Base-by-base conservation (phyloP, 2,797 vertebrate genomes). In the Notolepis coatsorum region DNA sequence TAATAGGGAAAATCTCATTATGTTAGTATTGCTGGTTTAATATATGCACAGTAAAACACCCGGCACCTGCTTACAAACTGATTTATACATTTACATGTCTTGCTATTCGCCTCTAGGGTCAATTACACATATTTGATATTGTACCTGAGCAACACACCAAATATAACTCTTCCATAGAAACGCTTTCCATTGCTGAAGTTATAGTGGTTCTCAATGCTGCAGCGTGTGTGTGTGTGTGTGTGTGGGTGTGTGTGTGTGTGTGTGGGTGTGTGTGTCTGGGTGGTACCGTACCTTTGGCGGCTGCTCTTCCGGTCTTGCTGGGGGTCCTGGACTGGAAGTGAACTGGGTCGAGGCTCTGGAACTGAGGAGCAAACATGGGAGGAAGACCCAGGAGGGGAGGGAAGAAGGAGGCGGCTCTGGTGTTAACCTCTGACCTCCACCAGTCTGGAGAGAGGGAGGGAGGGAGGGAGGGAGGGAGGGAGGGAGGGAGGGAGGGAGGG, bases 381-480 rank as follows among this genome's bases (percentile, higher is more conserved):
- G 95, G 93, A 33, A 98, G 91, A 74, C 95, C 93, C 77, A 97
- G 77, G 62, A 98, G 88, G 0, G 95, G 94, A 39, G 95, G 93
- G 69, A 96, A 96, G 76, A 97, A 95, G 49, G 94, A 69, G 38
- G 94, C 74, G n/a, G 92, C 89, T 38, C 89, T 93, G 53, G 91
- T 66, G 24, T 94, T 94, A 0, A 83, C 53, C 33, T 96, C 96
- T 2, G 91, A 72, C 75, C 93, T 85, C 96, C 95, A 98, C 95
- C 96, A 97, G 76, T 98, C 97, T 95, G 90, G 50, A 89, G 52
- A 63, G 13, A n/a, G 6, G 61, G 75, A 78, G 61, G 4, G 61
- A 70, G 83, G 76, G 38, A n/a, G n/a, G n/a, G n/a, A n/a, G n/a
- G n/a, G n/a, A n/a, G n/a, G n/a, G n/a, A n/a, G n/a, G n/a, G n/a